Evolutionary conservation across 1,140 invertebrate genomes (phyloP).

Genomic region (Drosophila takahashii): DNA sequence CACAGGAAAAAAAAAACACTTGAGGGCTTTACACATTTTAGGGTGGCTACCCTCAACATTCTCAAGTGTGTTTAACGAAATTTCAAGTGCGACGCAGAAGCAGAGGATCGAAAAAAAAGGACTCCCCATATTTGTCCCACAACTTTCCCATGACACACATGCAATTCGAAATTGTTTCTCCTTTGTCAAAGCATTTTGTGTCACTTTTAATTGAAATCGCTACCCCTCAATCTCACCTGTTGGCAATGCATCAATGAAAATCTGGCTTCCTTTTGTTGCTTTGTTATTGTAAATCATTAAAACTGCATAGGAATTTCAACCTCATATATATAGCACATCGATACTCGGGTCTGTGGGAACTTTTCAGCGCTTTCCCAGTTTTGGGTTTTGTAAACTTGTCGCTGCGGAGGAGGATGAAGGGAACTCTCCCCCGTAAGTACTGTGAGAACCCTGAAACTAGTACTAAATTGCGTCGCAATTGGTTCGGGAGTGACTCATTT

Average conservation of each 20-base stretch:
- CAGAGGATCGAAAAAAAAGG: conserved; percentile 13
- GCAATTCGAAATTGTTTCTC: conserved; percentile 78
- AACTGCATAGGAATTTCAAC: conserved; percentile 54
- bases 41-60: conserved; percentile 57
- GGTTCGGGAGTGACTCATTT: conserved; percentile 68
- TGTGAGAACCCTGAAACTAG: conserved; percentile 64
- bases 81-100: conserved; percentile 71
- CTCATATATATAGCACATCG: conserved; percentile 13
- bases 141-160: conserved; percentile 76
- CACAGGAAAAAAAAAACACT: conserved; percentile 48
- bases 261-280: conserved; percentile 58
- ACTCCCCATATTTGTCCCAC: conserved; percentile 30
- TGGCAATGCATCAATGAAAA: conserved; percentile 67
- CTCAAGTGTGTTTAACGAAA: conserved; percentile 66
- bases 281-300: conserved; percentile 82
- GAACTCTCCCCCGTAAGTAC: conserved; percentile 62
- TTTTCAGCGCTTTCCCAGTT: conserved; percentile 66
- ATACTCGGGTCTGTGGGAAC: conserved; percentile 58
- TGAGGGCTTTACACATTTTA: conserved; percentile 73
- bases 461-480: conserved; percentile 51
- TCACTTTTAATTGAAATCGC: conserved; percentile 79
- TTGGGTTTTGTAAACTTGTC: conserved; percentile 75
- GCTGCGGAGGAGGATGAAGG: conserved; percentile 17
- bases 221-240: conserved; percentile 65
- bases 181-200: conserved; percentile 74